Evolutionary conservation across 1,140 invertebrate genomes (phyloP).

Genomic region (Brachionus plicatilis): DNA sequence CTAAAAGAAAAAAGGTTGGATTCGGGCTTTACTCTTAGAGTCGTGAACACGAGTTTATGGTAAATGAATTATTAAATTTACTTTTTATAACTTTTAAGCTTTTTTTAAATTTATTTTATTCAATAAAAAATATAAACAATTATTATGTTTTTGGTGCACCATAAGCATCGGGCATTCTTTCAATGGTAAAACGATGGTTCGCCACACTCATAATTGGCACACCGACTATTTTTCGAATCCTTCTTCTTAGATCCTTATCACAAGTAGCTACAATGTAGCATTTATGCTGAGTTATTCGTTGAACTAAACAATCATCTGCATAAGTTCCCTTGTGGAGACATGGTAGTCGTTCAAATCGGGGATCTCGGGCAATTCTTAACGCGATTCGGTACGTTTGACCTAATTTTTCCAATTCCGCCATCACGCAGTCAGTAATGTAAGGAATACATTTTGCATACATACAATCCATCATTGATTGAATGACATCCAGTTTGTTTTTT

Average conservation of each 20-base stretch:
- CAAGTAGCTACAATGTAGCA: conserved; percentile 99
- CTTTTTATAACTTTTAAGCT: too few species aligned
- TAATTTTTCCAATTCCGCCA: conserved; percentile 96
- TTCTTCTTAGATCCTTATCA: conserved; percentile 90
- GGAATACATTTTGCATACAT: conserved; percentile 97
- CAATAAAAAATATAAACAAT: neutral
- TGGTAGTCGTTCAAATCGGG: conserved; percentile 80
- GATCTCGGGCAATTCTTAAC: conserved; percentile 80
- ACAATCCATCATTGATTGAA: conserved; percentile 97
- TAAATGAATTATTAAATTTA: too few species aligned
- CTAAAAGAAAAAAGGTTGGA: too few species aligned
- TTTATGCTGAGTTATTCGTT: conserved; percentile 91
- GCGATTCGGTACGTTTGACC: conserved; percentile 91
- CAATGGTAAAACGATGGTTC: conserved; percentile 72
- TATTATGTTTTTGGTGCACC: conserved; percentile 67
- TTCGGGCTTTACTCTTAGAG: too few species aligned
- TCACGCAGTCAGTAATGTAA: conserved; percentile 95
- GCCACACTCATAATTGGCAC: conserved; percentile 81
- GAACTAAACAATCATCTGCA: conserved; percentile 96
- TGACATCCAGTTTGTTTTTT: conserved; percentile 93
- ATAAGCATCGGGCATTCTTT: conserved; percentile 96
- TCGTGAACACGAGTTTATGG: too few species aligned
- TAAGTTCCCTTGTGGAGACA: conserved; percentile 98
- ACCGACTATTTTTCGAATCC: conserved; percentile 95
- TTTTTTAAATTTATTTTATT: conserved; percentile 11